A percentile compares a stretch with the other conserved stretches of the same genome.
Conservation (phyloP, 2,113 vertebrate species). For the Hipposideros armiger region DNA sequence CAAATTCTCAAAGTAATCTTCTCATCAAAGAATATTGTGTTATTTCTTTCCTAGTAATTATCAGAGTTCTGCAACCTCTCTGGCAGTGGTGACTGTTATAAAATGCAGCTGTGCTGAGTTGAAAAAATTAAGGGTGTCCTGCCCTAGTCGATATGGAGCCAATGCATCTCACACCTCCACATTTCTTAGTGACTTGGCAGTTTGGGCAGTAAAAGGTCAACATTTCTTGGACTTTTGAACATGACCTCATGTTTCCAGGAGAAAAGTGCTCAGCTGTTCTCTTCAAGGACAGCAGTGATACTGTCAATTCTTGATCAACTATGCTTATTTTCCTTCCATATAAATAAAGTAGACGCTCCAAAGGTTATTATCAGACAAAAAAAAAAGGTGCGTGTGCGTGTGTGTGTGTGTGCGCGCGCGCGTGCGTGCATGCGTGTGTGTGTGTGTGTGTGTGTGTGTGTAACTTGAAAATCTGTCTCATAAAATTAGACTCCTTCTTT, state of each 20-base stretch:
- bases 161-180: slow-evolving; percentile 52
- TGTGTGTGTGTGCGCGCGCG: background rate
- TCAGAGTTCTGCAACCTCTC: slow-evolving; percentile 86
- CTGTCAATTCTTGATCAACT: background rate
- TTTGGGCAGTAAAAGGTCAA: slow-evolving; percentile 65
- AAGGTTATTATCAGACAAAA: background rate
- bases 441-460: background rate
- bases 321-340: slow-evolving; percentile 21
- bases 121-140: slow-evolving; percentile 77
- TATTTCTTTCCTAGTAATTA: slow-evolving; percentile 89
- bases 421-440: background rate
- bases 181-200: slow-evolving; percentile 73
- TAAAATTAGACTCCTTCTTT: slow-evolving; percentile 1
- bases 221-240: slow-evolving; percentile 63
- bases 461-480: background rate
- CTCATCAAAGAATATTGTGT: slow-evolving; percentile 92
- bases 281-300: background rate
- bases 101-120: slow-evolving; percentile 85
- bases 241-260: slow-evolving; percentile 56
- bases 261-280: background rate
- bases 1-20: slow-evolving; percentile 91
- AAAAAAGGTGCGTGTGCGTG: background rate
- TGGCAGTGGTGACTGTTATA: slow-evolving; percentile 83
- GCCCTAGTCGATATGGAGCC: slow-evolving; percentile 74
- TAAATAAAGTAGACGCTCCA: background rate